Evolutionary conservation across 2,888 invertebrate species (phyloP).

Genomic region (Neoitamus cyanurus): DNA sequence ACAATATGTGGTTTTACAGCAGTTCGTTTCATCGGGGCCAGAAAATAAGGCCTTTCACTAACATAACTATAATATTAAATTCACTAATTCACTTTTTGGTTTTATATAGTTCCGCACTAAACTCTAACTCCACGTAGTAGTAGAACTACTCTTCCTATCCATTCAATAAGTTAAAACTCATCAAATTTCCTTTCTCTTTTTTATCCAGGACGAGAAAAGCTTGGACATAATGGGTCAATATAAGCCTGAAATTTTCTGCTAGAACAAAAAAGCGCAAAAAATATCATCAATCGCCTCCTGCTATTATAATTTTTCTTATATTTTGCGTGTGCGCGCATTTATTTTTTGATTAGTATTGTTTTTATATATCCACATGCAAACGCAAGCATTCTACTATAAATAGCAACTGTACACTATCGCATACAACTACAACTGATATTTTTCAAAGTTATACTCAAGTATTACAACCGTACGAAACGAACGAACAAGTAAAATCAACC

Average conservation of each 20-base stretch:
- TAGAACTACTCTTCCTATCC: background rate
- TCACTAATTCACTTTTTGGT: background rate
- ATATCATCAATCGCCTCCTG: constrained; percentile 53
- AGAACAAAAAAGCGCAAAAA: constrained; percentile 57
- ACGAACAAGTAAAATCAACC: constrained; percentile 36
- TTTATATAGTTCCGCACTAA: background rate
- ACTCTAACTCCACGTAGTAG: background rate
- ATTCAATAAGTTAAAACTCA: background rate
- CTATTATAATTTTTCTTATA: constrained; percentile 49
- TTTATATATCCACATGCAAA: constrained; percentile 13
- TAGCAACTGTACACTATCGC: constrained; percentile 23
- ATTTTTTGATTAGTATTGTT: constrained; percentile 28
- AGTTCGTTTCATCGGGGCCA: too few species aligned
- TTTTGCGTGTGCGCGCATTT: constrained; percentile 21
- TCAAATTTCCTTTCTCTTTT: constrained; percentile 63
- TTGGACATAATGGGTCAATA: constrained; percentile 83
- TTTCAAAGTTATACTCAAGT: constrained; percentile 22
- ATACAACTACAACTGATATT: constrained; percentile 29
- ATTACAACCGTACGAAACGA: constrained; percentile 42
- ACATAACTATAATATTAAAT: background rate
- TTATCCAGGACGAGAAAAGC: constrained; percentile 75
- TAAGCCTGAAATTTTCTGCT: constrained; percentile 85
- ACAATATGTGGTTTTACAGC: too few species aligned
- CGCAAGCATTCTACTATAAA: constrained; percentile 19
- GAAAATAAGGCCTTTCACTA: background rate